A percentile compares a stretch with the other conserved stretches of the same genome.
Evolutionary conservation across 2,797 vertebrate genomes (phyloP).

Genomic region (Lepidocolaptes lacrymiger): DNA sequence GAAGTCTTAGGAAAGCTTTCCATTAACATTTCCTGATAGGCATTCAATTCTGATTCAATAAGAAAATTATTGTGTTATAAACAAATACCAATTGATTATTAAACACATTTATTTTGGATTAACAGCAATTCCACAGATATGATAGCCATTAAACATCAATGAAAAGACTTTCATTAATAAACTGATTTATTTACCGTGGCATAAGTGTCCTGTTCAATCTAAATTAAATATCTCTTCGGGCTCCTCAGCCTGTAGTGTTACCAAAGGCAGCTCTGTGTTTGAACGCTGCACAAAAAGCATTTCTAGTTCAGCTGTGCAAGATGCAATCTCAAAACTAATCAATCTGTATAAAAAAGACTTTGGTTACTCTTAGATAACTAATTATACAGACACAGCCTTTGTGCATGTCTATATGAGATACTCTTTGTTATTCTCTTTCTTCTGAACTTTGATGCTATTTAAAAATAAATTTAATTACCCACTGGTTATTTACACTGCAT

Average conservation of each 20-base stretch:
- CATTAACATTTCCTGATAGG: constrained; percentile 43
- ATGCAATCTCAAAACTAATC: constrained; percentile 61
- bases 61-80: constrained; percentile 69
- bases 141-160: constrained; percentile 73
- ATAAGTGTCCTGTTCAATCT: constrained; percentile 74
- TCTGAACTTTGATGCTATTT: constrained; percentile 41
- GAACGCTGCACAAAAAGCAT: constrained; percentile 57
- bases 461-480: constrained; percentile 31
- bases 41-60: constrained; percentile 72
- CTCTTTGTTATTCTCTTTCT: neutral
- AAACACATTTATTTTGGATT: constrained; percentile 78
- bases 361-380: constrained; percentile 47
- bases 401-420: neutral
- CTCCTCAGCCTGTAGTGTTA: constrained; percentile 67
- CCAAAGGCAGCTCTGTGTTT: constrained; percentile 68
- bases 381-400: constrained; percentile 29
- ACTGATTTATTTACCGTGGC: constrained; percentile 75
- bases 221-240: constrained; percentile 78
- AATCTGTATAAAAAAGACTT: constrained; percentile 42
- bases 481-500: constrained; percentile 49
- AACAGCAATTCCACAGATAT: constrained; percentile 71
- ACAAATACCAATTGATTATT: constrained; percentile 79
- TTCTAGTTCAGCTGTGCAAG: constrained; percentile 62
- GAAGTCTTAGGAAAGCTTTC: constrained; percentile 16
- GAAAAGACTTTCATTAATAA: constrained; percentile 74